phyloP scores from a whole-genome alignment of 35 echinoderm and acorn worm species.

The Apostichopus japonicus region DNA sequence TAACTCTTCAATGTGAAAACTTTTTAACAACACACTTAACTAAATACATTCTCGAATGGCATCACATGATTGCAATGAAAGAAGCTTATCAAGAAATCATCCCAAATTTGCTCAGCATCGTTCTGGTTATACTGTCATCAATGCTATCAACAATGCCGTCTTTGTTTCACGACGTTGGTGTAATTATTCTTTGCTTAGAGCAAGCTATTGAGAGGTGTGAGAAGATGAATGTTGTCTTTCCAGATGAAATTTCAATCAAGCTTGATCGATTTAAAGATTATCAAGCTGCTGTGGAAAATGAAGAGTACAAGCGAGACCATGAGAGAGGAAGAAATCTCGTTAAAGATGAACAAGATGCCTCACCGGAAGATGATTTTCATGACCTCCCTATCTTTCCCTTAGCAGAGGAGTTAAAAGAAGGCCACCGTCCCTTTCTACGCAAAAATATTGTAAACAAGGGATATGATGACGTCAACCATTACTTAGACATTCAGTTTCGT shows the following conservation, averaged over 20 bases:
- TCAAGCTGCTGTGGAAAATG: not conserved
- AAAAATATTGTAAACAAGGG: no score
- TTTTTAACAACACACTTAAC: constrained; percentile 60
- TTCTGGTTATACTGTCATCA: not conserved
- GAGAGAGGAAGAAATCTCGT: not conserved
- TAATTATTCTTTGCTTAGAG: constrained; percentile 54
- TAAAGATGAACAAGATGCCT: not conserved
- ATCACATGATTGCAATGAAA: not conserved
- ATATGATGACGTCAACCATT: no score
- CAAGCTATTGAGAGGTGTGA: not conserved
- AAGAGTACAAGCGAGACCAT: not conserved
- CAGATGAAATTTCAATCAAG: not conserved
- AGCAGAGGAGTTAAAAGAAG: constrained; percentile 63
- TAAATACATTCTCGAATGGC: constrained; percentile 37
- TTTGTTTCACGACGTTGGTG: constrained; percentile 46
- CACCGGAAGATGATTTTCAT: constrained; percentile 73
- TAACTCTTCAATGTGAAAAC: constrained; percentile 40
- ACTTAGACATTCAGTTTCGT: no score
- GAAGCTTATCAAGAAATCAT: constrained; percentile 25
- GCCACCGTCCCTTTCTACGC: constrained; percentile 53
- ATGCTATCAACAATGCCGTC: constrained; percentile 57
- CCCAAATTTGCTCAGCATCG: constrained; percentile 22
- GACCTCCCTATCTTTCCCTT: constrained; percentile 80
- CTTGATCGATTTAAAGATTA: constrained; percentile 29
- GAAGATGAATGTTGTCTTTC: constrained; percentile 12